phyloP scores from a whole-genome alignment of 1,140 invertebrate species.

The Bursaphelenchus mucronatus region DNA sequence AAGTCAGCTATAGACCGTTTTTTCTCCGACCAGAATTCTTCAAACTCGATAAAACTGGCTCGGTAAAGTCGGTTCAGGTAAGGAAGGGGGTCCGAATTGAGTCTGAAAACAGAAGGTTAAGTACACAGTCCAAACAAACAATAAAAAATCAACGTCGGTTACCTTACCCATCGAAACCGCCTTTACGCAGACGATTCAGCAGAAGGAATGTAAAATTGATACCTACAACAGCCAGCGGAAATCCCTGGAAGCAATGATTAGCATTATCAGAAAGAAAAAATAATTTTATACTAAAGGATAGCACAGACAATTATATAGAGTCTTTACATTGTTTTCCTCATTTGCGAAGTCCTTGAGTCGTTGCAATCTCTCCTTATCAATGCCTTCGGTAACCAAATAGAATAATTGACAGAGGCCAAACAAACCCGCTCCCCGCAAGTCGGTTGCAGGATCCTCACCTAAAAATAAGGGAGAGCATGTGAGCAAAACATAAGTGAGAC shows the following conservation, averaged over 20 bases:
- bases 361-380: conserved; percentile 6
- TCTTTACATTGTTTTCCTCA: conserved; percentile 11
- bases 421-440: conserved; percentile 18
- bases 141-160: background rate
- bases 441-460: conserved; percentile 71
- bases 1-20: conserved; percentile 6
- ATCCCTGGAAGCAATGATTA: conserved; percentile 21
- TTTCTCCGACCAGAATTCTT: background rate
- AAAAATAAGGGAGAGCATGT: conserved; percentile 22
- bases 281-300: background rate
- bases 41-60: conserved; percentile 2
- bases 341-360: conserved; percentile 16
- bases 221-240: conserved; percentile 24
- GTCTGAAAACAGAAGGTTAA: background rate
- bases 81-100: too few species aligned
- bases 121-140: background rate
- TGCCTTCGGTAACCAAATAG: conserved; percentile 16
- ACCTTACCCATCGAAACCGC: conserved; percentile 23
- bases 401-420: conserved; percentile 24
- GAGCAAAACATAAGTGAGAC: too few species aligned
- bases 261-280: too few species aligned
- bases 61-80: conserved; percentile 8
- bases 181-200: conserved; percentile 19
- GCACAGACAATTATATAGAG: background rate
- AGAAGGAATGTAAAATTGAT: conserved; percentile 18